A percentile compares a stretch with the other conserved stretches of the same genome.
Evolutionary conservation across 2,797 vertebrate genomes (phyloP).

Genomic region (Lagorchestes hirsutus): DNA sequence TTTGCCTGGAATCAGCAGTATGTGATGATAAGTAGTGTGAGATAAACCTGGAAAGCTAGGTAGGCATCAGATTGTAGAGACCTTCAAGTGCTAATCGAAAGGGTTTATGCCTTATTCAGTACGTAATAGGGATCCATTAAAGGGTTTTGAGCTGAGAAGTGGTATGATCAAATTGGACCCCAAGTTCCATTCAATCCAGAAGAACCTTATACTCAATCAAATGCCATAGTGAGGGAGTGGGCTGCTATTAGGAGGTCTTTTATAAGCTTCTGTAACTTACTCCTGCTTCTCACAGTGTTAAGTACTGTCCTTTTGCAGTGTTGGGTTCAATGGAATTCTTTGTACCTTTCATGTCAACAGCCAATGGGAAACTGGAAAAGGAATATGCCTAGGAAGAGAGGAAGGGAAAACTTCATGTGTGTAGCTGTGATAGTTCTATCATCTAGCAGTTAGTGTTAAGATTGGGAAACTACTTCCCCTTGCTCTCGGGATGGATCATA

Average conservation of each 20-base stretch:
- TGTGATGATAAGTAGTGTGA: not conserved
- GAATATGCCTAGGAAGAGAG: not conserved
- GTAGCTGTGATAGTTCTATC: not conserved
- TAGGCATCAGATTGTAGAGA: not conserved
- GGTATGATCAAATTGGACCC: not conserved
- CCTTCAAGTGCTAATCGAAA: not conserved
- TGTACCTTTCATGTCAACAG: not conserved
- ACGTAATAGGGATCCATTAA: not conserved
- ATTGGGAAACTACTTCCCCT: not conserved
- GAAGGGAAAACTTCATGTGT: not conserved
- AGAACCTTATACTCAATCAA: not conserved
- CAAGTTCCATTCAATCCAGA: not conserved
- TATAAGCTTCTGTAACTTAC: not conserved
- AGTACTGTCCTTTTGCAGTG: not conserved
- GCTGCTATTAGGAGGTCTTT: too few species aligned
- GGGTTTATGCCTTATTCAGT: not conserved
- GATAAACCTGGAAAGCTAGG: not conserved
- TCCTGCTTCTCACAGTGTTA: too few species aligned
- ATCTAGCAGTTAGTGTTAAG: not conserved
- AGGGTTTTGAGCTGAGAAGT: not conserved
- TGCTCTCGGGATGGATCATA: not conserved
- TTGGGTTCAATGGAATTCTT: not conserved
- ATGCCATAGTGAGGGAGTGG: not conserved
- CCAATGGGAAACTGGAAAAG: not conserved
- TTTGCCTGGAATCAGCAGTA: not conserved